Evolutionary conservation across 1,140 invertebrate genomes (phyloP).

Genomic region (Calephelis nemesis): DNA sequence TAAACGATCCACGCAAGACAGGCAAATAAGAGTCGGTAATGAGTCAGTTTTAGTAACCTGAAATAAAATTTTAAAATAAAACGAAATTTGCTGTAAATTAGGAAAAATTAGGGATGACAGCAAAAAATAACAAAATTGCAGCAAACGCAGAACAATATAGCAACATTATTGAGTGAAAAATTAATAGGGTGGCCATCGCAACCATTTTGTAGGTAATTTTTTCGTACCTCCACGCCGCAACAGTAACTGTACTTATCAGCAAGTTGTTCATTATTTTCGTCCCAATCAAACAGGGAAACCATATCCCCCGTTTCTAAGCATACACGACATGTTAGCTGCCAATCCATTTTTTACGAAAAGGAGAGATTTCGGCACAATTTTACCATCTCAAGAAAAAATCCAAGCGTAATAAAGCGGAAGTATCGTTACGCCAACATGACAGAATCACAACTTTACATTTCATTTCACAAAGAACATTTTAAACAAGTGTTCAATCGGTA

Average conservation of each 20-base stretch:
- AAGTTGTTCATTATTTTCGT: constrained; percentile 79
- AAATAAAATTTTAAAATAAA: constrained; percentile 40
- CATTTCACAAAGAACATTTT: constrained; percentile 15
- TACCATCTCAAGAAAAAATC: constrained; percentile 32
- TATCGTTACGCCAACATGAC: constrained; percentile 33
- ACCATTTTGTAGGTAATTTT: constrained; percentile 76
- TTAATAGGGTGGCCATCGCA: constrained; percentile 77
- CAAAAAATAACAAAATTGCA: constrained; percentile 60
- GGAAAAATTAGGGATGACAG: constrained; percentile 64
- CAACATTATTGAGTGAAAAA: constrained; percentile 74
- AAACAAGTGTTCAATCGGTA: neutral
- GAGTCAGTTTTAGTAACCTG: constrained; percentile 72
- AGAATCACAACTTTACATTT: constrained; percentile 12
- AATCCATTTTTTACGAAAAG: constrained; percentile 69
- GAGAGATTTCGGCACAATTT: constrained; percentile 25
- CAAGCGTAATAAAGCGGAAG: constrained; percentile 42
- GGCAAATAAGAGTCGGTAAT: constrained; percentile 73
- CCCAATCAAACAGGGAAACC: constrained; percentile 79
- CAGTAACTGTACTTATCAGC: constrained; percentile 80
- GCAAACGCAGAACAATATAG: constrained; percentile 67
- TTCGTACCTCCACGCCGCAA: constrained; percentile 76
- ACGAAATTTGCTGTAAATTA: constrained; percentile 32
- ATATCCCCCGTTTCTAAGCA: constrained; percentile 79
- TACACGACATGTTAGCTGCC: constrained; percentile 80
- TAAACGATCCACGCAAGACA: constrained; percentile 74